Percentiles rank a stretch among this genome's conserved stretches.
Conservation (phyloP, 2,888 invertebrate species). For the Venusia cambrica region DNA sequence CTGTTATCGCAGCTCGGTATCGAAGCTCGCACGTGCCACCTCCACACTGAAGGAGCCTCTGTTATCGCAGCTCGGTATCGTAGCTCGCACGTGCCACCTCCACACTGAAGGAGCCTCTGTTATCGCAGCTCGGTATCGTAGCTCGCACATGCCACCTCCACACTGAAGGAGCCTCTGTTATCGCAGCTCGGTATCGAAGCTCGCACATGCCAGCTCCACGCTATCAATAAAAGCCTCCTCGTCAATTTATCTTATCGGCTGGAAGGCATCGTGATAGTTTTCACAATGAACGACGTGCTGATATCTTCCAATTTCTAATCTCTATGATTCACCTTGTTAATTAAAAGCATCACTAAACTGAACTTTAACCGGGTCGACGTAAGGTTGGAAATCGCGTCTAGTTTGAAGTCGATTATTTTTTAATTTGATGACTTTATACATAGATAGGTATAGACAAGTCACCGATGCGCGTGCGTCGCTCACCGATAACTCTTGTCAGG, state of each 20-base stretch:
- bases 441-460: conserved; percentile 69
- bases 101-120: too few relatives aligned
- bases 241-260: conserved; percentile 75
- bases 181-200: conserved; percentile 33
- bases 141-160: too few relatives aligned
- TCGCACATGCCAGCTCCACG: conserved; percentile 53
- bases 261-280: conserved; percentile 77
- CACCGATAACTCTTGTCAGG: conserved; percentile 63
- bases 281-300: conserved; percentile 78
- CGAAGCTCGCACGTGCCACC: too few relatives aligned
- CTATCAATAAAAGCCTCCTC: conserved; percentile 72
- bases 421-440: conserved; percentile 79
- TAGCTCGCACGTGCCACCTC: too few relatives aligned
- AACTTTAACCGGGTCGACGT: conserved; percentile 33
- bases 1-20: too few relatives aligned
- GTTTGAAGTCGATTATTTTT: conserved; percentile 49
- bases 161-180: conserved; percentile 39
- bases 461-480: conserved; percentile 66
- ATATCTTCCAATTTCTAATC: conserved; percentile 79
- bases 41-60: too few relatives aligned
- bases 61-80: too few relatives aligned
- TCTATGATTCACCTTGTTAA: conserved; percentile 77
- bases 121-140: too few relatives aligned
- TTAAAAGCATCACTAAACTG: conserved; percentile 45
- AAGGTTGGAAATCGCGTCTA: conserved; percentile 46